Evolutionary conservation across 2,113 vertebrate species (phyloP).

Genomic region (Mobula hypostoma): DNA sequence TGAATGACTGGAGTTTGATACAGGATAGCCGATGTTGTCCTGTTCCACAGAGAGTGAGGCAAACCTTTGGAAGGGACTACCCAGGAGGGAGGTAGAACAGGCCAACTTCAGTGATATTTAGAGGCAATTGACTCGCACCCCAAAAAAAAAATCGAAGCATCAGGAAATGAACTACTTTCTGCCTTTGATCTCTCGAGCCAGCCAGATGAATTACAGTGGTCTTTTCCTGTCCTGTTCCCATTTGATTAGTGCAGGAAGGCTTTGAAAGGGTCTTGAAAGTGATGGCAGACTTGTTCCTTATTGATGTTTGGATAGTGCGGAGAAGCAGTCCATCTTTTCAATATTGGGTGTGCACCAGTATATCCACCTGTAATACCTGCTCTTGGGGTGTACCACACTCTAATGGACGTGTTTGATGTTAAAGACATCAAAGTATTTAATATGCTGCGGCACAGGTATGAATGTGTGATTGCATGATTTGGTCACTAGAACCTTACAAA

Average conservation of each 20-base stretch:
- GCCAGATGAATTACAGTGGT: not conserved
- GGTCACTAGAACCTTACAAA: not conserved
- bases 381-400: not conserved
- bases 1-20: not conserved
- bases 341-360: not conserved
- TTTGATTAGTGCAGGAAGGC: not conserved
- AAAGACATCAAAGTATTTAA: not conserved
- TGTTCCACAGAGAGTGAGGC: not conserved
- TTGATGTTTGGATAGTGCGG: not conserved
- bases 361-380: not conserved
- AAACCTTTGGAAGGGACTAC: not conserved
- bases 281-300: not conserved
- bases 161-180: not conserved
- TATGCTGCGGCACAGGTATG: not conserved
- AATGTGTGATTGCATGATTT: not conserved
- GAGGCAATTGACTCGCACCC: not conserved
- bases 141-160: not conserved
- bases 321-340: not conserved
- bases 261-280: not conserved
- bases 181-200: not conserved
- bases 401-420: not conserved
- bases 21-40: not conserved
- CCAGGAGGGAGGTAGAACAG: not conserved
- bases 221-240: not conserved
- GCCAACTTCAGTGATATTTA: not conserved